Evolutionary conservation across 2,113 vertebrate genomes (phyloP), one percentile per base, ranked within the genome.

Genomic region (Pyrgilauda ruficollis): DNA sequence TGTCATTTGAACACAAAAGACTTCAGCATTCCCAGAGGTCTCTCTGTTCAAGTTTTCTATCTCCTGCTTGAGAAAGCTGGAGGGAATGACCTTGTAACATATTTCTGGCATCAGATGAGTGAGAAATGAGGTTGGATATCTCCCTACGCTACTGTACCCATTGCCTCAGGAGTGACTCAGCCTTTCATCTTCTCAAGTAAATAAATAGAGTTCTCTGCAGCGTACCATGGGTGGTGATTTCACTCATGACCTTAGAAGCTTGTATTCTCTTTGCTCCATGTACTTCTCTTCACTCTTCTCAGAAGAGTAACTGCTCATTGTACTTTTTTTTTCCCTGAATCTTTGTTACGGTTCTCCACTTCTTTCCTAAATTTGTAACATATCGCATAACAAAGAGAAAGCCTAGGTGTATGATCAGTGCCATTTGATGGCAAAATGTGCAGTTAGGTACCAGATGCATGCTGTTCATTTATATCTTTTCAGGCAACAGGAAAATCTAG

Each of bases 71-170:
- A 90, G 81, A 95, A 89, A 72, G 9, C 14, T 82, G n/a, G 7
- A 46, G 61, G 4, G 35, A 87, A 75, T 79, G 66, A 93, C 84
- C 72, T 89, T 78, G 41, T 80, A 77, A 62, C 19, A 35, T 63
- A 67, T 66, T 94, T 95, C 83, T 97, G 95, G 89, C 86, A 84
- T 59, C 22, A 89, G 80, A 89, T 92, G 76, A 93, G 47, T 93
- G 84, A 78, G 27, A 50, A 96, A 86, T 74, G 47, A 87, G 50
- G 73, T 78, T 63, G 47, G 28, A 27, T 89, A 80, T 70, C 83
- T 84, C 46, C 22, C 43, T 93, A 46, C 4, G 3, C 31, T 53
- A 78, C 37, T 9, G 4, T 78, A n/a, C 31, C 31, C 68, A 46
- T 59, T 77, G 67, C 26, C 47, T 93, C 24, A 55, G 78, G 67